Conservation (phyloP, 2,113 vertebrate genomes). For the Puffinus mauretanicus region DNA sequence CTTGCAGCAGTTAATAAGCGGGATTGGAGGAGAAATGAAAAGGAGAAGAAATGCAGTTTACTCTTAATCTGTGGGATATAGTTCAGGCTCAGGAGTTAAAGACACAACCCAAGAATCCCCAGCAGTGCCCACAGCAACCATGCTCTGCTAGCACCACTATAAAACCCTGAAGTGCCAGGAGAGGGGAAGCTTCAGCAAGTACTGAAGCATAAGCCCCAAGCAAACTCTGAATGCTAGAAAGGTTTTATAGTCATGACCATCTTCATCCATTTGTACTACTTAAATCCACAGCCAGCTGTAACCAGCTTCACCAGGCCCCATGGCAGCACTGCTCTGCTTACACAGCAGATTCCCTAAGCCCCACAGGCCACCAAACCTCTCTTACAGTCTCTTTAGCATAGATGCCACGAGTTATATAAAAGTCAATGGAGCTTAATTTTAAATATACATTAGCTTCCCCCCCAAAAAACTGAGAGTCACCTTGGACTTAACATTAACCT, state of each 20-base stretch:
- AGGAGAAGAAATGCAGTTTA: neutral
- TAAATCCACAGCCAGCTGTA: neutral
- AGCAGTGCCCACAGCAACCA: neutral
- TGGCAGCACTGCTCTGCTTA: accelerated
- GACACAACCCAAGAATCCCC: neutral
- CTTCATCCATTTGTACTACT: neutral
- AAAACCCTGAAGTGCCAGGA: neutral
- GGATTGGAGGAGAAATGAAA: neutral
- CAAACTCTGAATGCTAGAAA: neutral
- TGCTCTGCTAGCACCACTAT: neutral
- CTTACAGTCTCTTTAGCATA: neutral
- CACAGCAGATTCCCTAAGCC: neutral
- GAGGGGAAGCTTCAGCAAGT: neutral
- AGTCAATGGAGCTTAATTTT: neutral
- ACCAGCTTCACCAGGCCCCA: neutral
- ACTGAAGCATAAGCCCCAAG: neutral
- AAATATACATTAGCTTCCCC: neutral
- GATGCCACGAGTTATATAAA: neutral
- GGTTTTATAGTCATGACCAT: neutral
- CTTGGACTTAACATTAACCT: neutral
- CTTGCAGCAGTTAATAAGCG: neutral
- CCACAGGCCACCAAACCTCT: neutral
- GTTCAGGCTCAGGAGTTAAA: neutral
- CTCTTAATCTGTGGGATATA: neutral
- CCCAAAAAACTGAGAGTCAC: neutral